Evolutionary conservation across 2,797 vertebrate species (phyloP).

Genomic region (Lagocephalus sceleratus): DNA sequence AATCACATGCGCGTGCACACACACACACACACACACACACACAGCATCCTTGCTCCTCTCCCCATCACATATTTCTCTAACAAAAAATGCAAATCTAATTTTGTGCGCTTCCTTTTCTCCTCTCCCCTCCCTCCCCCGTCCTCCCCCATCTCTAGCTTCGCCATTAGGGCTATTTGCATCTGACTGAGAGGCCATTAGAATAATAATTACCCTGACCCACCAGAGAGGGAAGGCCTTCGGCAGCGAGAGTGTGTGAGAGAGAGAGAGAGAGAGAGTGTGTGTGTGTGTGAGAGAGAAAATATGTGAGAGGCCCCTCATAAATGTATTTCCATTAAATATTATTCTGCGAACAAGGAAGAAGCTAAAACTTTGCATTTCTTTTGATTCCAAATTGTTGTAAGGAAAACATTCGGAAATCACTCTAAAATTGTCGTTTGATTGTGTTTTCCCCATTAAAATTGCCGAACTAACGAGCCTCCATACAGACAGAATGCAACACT

Average conservation of each 20-base stretch:
- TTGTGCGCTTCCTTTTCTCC: constrained; percentile 59
- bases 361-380: too few species aligned
- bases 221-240: constrained; percentile 68
- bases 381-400: too few species aligned
- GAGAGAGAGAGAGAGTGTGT: too few species aligned
- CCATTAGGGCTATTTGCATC: constrained; percentile 82
- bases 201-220: constrained; percentile 83
- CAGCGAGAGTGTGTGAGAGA: constrained; percentile 32
- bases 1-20: background rate
- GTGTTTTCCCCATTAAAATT: constrained; percentile 22
- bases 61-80: constrained; percentile 49
- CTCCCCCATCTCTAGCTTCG: constrained; percentile 52
- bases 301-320: constrained; percentile 21
- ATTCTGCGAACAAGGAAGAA: background rate
- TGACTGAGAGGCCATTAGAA: constrained; percentile 82
- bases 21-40: constrained; percentile 18
- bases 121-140: constrained; percentile 18
- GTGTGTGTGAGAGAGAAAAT: too few species aligned
- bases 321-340: constrained; percentile 22
- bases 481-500: constrained; percentile 49
- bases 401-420: background rate
- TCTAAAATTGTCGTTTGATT: background rate
- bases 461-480: constrained; percentile 36
- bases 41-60: constrained; percentile 11
- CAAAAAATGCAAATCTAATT: constrained; percentile 69